Conservation (phyloP, 2,797 vertebrate genomes). For the Chelon auratus region DNA sequence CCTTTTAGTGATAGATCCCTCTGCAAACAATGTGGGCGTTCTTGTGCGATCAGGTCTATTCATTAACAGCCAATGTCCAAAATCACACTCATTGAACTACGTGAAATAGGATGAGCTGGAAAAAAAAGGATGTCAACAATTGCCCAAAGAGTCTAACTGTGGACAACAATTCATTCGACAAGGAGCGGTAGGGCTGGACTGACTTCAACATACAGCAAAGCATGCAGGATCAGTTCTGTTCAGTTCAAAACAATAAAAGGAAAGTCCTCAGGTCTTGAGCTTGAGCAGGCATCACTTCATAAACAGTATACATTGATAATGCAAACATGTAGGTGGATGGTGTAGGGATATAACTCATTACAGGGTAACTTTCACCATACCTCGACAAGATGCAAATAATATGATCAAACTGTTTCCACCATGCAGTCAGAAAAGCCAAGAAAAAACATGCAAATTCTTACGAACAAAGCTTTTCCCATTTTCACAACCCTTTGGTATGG, state of each 20-base stretch:
- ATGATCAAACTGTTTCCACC: slow-evolving; percentile 29
- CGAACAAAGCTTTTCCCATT: slow-evolving; percentile 56
- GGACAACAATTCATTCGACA: slow-evolving; percentile 37
- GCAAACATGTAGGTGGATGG: slow-evolving; percentile 18
- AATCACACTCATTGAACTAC: slow-evolving; percentile 22
- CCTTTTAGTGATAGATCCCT: slow-evolving; percentile 17
- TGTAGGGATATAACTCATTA: slow-evolving; percentile 9
- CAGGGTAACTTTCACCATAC: slow-evolving; percentile 21
- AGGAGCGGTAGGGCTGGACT: slow-evolving; percentile 13
- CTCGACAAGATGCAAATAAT: slow-evolving; percentile 40
- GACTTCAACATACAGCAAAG: slow-evolving; percentile 34
- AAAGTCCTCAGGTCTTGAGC: slow-evolving; percentile 13
- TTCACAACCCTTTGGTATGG: slow-evolving; percentile 65
- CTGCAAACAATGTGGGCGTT: slow-evolving; percentile 32
- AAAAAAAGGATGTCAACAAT: slow-evolving; percentile 30
- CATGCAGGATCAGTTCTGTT: slow-evolving; percentile 62
- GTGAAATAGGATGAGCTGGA: slow-evolving; percentile 8
- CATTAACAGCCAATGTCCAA: slow-evolving; percentile 29
- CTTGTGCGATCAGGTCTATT: slow-evolving; percentile 16
- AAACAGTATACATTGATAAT: slow-evolving; percentile 26
- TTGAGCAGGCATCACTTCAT: slow-evolving; percentile 29
- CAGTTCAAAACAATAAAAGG: slow-evolving; percentile 44
- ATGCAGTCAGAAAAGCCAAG: slow-evolving; percentile 59
- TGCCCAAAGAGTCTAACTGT: slow-evolving; percentile 28
- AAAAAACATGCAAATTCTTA: slow-evolving; percentile 80